phyloP scores from a whole-genome alignment of 2,888 invertebrate genomes.

The Emmelina monodactyla region DNA sequence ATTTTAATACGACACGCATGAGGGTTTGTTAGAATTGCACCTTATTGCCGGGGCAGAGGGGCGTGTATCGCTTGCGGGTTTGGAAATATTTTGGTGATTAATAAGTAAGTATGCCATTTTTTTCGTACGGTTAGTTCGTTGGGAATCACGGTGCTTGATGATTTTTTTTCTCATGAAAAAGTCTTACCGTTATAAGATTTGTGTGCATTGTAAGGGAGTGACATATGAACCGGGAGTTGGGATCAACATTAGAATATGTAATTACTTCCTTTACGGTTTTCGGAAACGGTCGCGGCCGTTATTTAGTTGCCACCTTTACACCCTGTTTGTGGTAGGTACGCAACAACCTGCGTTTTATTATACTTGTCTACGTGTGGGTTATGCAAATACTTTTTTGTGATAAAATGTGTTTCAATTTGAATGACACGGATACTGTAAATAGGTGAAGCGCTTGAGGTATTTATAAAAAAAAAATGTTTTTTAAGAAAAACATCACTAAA shows the following conservation, averaged over 20 bases:
- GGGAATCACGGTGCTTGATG: slow-evolving; percentile 46
- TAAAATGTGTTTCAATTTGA: background rate
- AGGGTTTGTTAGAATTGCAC: slow-evolving; percentile 21
- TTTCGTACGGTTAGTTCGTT: slow-evolving; percentile 30
- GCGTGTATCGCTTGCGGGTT: slow-evolving; percentile 21
- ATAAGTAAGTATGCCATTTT: slow-evolving; percentile 54
- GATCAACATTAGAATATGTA: slow-evolving; percentile 63
- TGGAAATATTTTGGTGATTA: slow-evolving; percentile 36
- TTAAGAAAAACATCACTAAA: too few relatives aligned
- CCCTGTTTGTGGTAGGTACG: too few relatives aligned
- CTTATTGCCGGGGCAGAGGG: slow-evolving; percentile 20
- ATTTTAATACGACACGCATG: slow-evolving; percentile 41
- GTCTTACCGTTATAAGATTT: slow-evolving; percentile 48
- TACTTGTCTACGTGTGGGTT: too few relatives aligned
- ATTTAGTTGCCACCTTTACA: slow-evolving; percentile 40
- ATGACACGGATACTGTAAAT: background rate
- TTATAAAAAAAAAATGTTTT: too few relatives aligned
- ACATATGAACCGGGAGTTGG: slow-evolving; percentile 57
- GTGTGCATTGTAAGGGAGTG: slow-evolving; percentile 46
- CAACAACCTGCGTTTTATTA: too few relatives aligned
- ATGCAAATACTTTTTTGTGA: too few relatives aligned
- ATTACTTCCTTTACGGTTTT: slow-evolving; percentile 65
- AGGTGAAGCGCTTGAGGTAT: too few relatives aligned
- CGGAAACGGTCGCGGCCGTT: slow-evolving; percentile 50
- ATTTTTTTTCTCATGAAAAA: slow-evolving; percentile 58